A percentile compares a stretch with the other conserved stretches of the same genome.
phyloP scores from a whole-genome alignment of 37 sponge, comb jelly and placozoan species.

The Oopsacas minuta region DNA sequence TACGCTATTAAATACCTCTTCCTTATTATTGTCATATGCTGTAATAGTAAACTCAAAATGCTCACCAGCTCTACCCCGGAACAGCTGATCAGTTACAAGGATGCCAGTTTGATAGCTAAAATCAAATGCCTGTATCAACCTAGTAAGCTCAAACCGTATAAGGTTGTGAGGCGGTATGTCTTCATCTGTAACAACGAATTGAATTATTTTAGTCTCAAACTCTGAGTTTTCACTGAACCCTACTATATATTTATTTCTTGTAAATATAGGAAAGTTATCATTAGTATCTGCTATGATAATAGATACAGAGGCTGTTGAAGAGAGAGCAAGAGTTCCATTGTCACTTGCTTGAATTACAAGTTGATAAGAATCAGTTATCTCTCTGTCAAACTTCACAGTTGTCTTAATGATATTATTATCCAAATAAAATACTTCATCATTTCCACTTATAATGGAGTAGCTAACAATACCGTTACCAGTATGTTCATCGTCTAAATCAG shows the following conservation, averaged over 20 bases:
- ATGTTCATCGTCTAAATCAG: background rate
- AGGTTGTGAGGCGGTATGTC: background rate
- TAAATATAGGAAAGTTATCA: background rate
- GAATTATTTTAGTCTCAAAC: background rate
- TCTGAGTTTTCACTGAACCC: background rate
- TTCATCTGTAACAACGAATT: slow-evolving; percentile 5
- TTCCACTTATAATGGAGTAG: background rate
- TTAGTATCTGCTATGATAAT: background rate
- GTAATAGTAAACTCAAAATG: background rate
- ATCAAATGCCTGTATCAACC: background rate
- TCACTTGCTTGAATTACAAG: background rate
- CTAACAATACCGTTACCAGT: background rate
- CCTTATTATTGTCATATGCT: background rate
- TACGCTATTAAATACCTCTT: background rate
- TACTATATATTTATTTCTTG: background rate
- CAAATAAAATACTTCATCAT: background rate
- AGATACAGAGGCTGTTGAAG: background rate
- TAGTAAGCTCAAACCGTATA: background rate
- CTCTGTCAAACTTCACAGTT: background rate
- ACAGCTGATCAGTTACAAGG: background rate
- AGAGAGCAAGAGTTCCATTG: background rate
- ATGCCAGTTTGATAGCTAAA: background rate
- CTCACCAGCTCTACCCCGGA: background rate
- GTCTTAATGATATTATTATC: background rate
- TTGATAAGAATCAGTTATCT: background rate